phyloP scores from a whole-genome alignment of 2,797 vertebrate genomes.

The Thaleichthys pacificus region DNA sequence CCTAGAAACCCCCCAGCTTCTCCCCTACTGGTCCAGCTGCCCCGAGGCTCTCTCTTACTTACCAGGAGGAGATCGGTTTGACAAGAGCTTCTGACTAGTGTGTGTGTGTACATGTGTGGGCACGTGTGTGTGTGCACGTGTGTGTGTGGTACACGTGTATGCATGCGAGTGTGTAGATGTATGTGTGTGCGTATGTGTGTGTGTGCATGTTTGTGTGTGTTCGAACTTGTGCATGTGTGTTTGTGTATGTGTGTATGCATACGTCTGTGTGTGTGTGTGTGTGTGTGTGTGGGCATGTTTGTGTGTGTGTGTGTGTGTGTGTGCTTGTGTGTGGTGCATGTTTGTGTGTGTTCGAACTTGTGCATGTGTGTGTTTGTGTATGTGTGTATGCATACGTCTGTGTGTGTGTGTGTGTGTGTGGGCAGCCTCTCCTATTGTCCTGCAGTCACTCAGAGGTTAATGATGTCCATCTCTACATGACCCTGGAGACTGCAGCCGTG shows the following conservation, averaged over 20 bases:
- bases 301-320: neutral
- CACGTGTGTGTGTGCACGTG: constrained; percentile 14
- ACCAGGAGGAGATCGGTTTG: neutral
- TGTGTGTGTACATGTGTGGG: neutral
- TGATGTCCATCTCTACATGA: neutral
- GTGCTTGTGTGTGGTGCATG: neutral
- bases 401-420: neutral
- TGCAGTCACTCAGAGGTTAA: neutral
- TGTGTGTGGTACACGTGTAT: neutral
- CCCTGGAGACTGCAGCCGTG: neutral
- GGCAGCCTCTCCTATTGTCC: neutral
- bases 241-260: neutral
- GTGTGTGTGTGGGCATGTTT: neutral
- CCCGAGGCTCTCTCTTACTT: too few relatives aligned
- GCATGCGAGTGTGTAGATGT: neutral
- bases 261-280: neutral
- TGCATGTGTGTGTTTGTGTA: neutral
- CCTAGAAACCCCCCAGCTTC: neutral
- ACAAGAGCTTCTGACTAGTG: neutral
- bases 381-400: neutral
- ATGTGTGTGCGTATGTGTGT: neutral
- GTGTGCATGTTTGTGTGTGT: neutral
- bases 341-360: neutral
- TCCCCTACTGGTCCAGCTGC: too few relatives aligned
- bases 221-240: too few relatives aligned